Base-by-base conservation (phyloP, 1,140 invertebrate species). In the Philaenus spumarius region DNA sequence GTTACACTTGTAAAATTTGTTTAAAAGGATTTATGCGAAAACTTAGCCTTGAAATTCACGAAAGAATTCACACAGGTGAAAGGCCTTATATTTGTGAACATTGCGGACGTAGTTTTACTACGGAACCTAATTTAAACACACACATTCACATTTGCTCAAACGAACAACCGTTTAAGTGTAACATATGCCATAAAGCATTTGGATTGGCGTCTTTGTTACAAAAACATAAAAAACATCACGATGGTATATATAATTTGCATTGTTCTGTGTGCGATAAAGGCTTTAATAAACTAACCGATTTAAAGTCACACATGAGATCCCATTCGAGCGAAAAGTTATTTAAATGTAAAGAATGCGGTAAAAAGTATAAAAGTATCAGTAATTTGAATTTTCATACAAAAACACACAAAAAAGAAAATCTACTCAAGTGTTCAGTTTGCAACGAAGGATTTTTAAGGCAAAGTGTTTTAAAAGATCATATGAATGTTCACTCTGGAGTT, bases 291-390 rank as follows among this genome's bases (percentile, higher is more conserved):
- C 86, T 85, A 71, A 84, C 86, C 70, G 84, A 87, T 74, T 77
- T 86, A 66, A 79, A 82, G 58, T 86, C 85, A 71, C 84, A 87
- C 72, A 84, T 87, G 82, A 77, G 84, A 52, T 85, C 85, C 39
- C 86, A 88, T 69, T 77, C 77, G 6, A 76, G 75, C 64, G 76
- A 77, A 65, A 77, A 75, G 53, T 83, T 83, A 57, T 86, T 83
- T 72, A 78, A 84, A 65, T 90, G 86, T 73, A 84, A 89, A 72
- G 84, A 87, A 70, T 94, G 90, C 74, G 85, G 60, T n/a, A 68
- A 68, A 58, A 54, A 51, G 14, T 69, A 53, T 35, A 59, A 59
- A 51, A 59, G 37, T 30, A 5, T 39, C 11, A 42, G 58, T 15
- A 53, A 59, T 46, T 46, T 59, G 6, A 59, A 59, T 53, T 39